phyloP scores from a whole-genome alignment of 2,113 vertebrate genomes.

The Machaerirhynchus nigripectus region DNA sequence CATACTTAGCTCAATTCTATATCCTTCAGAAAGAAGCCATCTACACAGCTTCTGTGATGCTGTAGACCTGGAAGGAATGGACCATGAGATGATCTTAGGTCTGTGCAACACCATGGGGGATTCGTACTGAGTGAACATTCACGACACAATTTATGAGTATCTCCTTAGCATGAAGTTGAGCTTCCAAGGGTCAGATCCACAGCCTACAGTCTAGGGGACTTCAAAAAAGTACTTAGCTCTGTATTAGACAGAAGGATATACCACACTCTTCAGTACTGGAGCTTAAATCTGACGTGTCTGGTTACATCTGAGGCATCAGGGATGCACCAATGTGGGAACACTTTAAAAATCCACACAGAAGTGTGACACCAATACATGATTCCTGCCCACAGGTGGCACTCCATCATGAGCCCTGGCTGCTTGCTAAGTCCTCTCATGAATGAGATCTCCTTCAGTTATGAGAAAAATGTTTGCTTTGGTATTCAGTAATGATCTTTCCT shows the following conservation, averaged over 20 bases:
- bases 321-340: neutral
- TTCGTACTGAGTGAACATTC: neutral
- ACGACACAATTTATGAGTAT: rapidly evolving
- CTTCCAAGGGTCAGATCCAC: neutral
- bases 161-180: neutral
- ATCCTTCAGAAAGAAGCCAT: neutral
- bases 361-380: neutral
- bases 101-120: neutral
- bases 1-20: neutral
- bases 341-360: neutral
- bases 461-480: neutral
- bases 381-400: neutral
- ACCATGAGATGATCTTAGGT: neutral
- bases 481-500: neutral
- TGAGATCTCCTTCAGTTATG: neutral
- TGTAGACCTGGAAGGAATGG: neutral
- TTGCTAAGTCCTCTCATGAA: neutral
- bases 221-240: neutral
- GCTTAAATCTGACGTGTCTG: neutral
- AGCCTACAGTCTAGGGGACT: neutral
- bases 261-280: neutral
- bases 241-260: neutral
- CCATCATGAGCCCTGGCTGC: neutral
- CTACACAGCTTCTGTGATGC: neutral
- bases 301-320: neutral